Base-by-base conservation (phyloP, 2,888 invertebrate genomes). In the Drosophila anceps region DNA sequence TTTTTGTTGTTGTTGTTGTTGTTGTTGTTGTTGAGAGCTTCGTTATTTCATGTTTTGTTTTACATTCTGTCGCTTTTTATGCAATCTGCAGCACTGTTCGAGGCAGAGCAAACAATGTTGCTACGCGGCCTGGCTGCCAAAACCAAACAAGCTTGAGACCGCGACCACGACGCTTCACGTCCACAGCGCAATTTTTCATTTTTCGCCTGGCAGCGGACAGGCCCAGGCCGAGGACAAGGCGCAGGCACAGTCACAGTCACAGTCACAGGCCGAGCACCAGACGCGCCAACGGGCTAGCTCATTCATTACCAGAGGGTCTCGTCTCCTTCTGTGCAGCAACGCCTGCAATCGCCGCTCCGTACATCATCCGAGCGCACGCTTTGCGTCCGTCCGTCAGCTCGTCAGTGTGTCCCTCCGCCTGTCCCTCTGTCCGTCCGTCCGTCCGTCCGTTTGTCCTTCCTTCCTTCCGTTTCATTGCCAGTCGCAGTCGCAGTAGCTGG, bases 391-490 rank as follows among this genome's bases (percentile, higher is more conserved):
- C 61, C 50, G 41, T 33, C 60, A 54, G 37, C 54, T 54, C 13
- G 39, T 39, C 41, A 31, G 55, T 2, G 41, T n/a, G 50, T 12
- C 48, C n/a, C 37, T 2, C 9, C n/a, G 15, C 27, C 57, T 35
- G 46, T 63, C 50, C 37, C 20, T 58, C 44, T 37, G 35, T 31
- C 51, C 2, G 24, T 46, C 29, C 6, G 39, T 46, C 72, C 48
- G 27, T 61, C 12, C 57, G 51, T 73, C 39, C 61, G 74, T 74
- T 84, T 84, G 78, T 75, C 83, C 68, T 71, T 73, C 64, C 84
- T 85, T 85, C 88, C 85, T 85, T 85, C 88, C 87, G 84, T 84
- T 84, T 84, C 85, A 84, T 84, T 88, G 84, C 88, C 88, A 85
- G 82, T 74, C 82, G 67, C 57, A 73, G 73, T 46, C 15, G 18